A percentile compares a stretch with the other conserved stretches of the same genome.
Evolutionary conservation across 2,888 invertebrate species (phyloP).

Genomic region (Congeria kusceri): DNA sequence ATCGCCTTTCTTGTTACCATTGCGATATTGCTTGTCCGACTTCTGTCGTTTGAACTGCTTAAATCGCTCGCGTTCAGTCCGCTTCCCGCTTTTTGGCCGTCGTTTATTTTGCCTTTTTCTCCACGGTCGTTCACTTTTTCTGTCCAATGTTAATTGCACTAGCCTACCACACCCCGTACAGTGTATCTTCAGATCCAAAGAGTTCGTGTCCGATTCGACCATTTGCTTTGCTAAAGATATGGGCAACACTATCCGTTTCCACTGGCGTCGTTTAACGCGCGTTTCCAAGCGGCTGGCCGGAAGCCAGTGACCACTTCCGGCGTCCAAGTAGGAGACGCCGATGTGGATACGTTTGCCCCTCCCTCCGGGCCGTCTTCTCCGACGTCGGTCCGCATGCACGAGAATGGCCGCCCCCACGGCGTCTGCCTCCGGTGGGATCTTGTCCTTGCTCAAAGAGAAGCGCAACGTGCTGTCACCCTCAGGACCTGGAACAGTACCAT

Average conservation of each 20-base stretch:
- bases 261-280: slow-evolving; percentile 47
- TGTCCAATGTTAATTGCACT: slow-evolving; percentile 48
- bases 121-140: neutral
- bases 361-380: slow-evolving; percentile 23
- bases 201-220: slow-evolving; percentile 28
- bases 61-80: too few relatives aligned
- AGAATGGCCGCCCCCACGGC: too few relatives aligned
- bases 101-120: too few relatives aligned
- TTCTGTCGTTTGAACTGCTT: too few relatives aligned
- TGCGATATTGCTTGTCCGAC: too few relatives aligned
- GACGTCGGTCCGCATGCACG: too few relatives aligned
- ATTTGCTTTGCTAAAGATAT: slow-evolving; percentile 44
- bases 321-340: slow-evolving; percentile 28
- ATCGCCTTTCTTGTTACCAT: too few relatives aligned
- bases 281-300: slow-evolving; percentile 43
- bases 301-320: slow-evolving; percentile 24
- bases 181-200: slow-evolving; percentile 48
- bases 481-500: too few relatives aligned
- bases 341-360: slow-evolving; percentile 57
- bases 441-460: neutral
- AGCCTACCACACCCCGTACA: slow-evolving; percentile 61
- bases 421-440: too few relatives aligned
- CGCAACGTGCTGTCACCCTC: neutral
- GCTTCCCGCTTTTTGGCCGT: too few relatives aligned
- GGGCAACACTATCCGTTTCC: slow-evolving; percentile 58